These are phyloP conservation scores for Tokudaia muenninki DNA, from an alignment of 2,797 vertebrate species.

Conservation along the genomic window DNA sequence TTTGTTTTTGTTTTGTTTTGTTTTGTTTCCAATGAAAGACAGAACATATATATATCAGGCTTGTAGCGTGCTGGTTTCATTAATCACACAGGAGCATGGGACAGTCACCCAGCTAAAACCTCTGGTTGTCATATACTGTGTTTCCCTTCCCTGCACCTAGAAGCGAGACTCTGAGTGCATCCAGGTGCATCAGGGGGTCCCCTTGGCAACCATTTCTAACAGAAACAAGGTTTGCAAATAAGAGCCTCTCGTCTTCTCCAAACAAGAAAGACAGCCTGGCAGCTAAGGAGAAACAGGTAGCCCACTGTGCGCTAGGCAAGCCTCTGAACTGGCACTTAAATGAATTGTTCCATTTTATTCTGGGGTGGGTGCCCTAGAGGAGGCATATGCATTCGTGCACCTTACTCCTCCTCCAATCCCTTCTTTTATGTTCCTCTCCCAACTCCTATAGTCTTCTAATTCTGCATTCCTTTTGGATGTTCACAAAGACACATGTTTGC, in stretches of 20 bases:
- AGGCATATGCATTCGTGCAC: not conserved
- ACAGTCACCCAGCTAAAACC: too few relatives aligned
- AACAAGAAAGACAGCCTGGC: not conserved
- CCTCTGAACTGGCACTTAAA: not conserved
- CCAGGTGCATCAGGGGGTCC: not conserved
- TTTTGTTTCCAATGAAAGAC: not conserved
- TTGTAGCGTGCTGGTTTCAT: not conserved
- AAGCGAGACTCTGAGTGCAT: not conserved
- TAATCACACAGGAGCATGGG: not conserved
- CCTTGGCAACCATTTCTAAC: not conserved
- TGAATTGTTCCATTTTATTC: not conserved
- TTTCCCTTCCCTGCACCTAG: not conserved
- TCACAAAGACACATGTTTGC: not conserved
- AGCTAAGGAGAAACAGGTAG: not conserved
- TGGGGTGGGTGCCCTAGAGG: too few relatives aligned
- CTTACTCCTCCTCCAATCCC: not conserved
- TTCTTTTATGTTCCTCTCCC: not conserved
- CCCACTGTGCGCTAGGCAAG: not conserved
- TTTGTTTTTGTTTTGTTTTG: not conserved
- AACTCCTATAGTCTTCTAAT: not conserved
- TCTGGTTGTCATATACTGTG: not conserved
- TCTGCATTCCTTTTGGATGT: not conserved
- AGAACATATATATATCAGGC: not conserved
- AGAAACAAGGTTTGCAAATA: not conserved
- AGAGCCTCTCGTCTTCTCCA: not conserved